Evolutionary conservation across 2,888 invertebrate species (phyloP), one percentile per base, ranked within the genome.

Genomic region (Subacronicta megacephala): DNA sequence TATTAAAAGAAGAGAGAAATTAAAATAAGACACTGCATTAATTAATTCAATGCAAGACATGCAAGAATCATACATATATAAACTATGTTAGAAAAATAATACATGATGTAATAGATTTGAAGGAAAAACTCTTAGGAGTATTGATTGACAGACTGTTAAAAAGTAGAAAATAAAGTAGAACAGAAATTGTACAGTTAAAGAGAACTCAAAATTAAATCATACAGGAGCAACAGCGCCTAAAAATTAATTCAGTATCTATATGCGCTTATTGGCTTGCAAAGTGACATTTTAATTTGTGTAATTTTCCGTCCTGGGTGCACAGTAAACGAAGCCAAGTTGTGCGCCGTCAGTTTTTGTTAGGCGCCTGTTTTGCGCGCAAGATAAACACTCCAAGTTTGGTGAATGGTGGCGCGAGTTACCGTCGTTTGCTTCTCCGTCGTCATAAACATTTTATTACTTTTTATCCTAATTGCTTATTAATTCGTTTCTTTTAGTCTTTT

Each of bases 231-330:
- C 49, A 35, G 37, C 37, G 62, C 45, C n/a, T 38, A 47, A 58
- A 62, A 52, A 66, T 66, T 68, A 66, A 68, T 66, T 68, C 38
- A 53, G 52, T 36, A n/a, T n/a, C n/a, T n/a, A 26, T 46, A 36
- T 49, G 45, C 57, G 60, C 49, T 54, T 66, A 66, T 66, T 58
- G 63, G 67, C 50, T 35, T 38, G 38, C 52, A 57, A 66, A 66
- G 65, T 68, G 65, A 66, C 65, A 58, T 68, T 68, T 68, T 66
- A 66, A 66, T 66, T 66, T 66, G 68, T 62, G 65, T 66, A 66
- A 66, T 68, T 62, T 68, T 66, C 41, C 37, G 33, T 29, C 45
- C 38, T 31, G 31, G 23, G 36, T 36, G 20, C 16, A 43, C 44
- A 45, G 62, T 50, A 68, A 53, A 68, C 65, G 68, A 57, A 36